phyloP scores from a whole-genome alignment of 2,888 invertebrate species.

The Chymomyza procnemis region DNA sequence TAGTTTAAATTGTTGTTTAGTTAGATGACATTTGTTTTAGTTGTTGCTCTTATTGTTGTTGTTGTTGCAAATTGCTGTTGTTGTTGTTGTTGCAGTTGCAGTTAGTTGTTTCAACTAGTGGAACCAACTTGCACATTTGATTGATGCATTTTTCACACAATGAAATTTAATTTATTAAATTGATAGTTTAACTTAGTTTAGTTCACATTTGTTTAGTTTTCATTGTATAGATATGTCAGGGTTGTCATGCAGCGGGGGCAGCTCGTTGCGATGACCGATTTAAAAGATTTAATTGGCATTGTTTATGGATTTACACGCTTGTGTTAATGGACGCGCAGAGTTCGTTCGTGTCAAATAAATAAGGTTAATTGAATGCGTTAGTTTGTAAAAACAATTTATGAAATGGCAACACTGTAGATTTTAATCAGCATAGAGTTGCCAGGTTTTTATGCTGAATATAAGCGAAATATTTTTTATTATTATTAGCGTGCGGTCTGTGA shows the following conservation, averaged over 20 bases:
- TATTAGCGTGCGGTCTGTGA: no score
- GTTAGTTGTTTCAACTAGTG: slow-evolving; percentile 7
- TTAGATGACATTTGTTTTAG: slow-evolving; percentile 31
- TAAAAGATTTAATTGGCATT: slow-evolving; percentile 24
- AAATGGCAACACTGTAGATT: background rate
- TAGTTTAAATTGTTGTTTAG: slow-evolving; percentile 35
- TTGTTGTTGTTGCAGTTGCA: slow-evolving; percentile 15
- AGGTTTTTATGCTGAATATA: no score
- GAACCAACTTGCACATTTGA: slow-evolving; percentile 30
- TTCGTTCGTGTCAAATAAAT: background rate
- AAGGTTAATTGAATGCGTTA: background rate
- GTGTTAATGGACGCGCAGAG: background rate
- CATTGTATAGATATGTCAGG: slow-evolving; percentile 6
- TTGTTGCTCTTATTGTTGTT: slow-evolving; percentile 22
- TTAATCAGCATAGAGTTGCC: background rate
- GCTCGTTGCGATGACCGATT: background rate
- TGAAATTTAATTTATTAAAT: slow-evolving; percentile 19
- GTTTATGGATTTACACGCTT: background rate
- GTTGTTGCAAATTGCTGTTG: slow-evolving; percentile 9
- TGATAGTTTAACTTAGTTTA: slow-evolving; percentile 16
- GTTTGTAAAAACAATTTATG: background rate
- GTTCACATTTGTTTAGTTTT: slow-evolving; percentile 3
- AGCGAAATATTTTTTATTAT: background rate
- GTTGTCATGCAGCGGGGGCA: no score
- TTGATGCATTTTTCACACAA: slow-evolving; percentile 47